These are phyloP conservation scores for Promerops cafer DNA, from an alignment of 2,113 vertebrate species.

Conservation along the genomic window DNA sequence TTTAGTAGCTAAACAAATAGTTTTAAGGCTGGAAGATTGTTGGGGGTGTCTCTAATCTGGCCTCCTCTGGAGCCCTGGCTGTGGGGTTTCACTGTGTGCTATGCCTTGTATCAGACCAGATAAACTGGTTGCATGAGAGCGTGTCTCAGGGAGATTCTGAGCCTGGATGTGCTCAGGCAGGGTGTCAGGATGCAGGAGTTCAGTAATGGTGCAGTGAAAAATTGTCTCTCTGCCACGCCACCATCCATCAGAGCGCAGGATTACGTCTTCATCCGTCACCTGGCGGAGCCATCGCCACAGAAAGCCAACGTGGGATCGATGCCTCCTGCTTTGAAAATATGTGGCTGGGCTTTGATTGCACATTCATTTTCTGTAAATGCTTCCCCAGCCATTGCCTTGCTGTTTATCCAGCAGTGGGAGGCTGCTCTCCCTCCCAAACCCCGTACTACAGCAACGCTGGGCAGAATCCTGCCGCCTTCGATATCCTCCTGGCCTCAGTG, in stretches of 20 bases:
- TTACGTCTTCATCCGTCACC: background rate
- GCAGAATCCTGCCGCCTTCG: background rate
- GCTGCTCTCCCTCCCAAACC: background rate
- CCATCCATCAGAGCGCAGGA: background rate
- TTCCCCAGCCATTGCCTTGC: background rate
- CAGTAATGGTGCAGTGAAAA: background rate
- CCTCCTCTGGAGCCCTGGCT: background rate
- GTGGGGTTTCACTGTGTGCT: background rate
- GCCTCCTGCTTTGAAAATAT: slow-evolving; percentile 21
- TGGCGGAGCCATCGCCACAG: background rate
- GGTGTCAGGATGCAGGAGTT: background rate
- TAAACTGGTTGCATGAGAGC: background rate
- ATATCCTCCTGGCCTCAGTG: background rate
- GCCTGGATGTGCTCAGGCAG: background rate
- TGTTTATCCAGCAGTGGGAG: background rate
- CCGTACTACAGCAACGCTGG: fast-evolving
- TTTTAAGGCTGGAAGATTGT: background rate
- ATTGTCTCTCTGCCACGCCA: background rate
- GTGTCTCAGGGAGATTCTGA: background rate
- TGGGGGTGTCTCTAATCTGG: background rate
- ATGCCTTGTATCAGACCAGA: background rate
- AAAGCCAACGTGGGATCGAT: background rate
- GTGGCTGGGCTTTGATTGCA: background rate
- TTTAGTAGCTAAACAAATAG: background rate
- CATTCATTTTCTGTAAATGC: slow-evolving; percentile 34